These are phyloP conservation scores for Stramonita haemastoma DNA, from an alignment of 2,888 invertebrate genomes.

Conservation along the genomic window DNA sequence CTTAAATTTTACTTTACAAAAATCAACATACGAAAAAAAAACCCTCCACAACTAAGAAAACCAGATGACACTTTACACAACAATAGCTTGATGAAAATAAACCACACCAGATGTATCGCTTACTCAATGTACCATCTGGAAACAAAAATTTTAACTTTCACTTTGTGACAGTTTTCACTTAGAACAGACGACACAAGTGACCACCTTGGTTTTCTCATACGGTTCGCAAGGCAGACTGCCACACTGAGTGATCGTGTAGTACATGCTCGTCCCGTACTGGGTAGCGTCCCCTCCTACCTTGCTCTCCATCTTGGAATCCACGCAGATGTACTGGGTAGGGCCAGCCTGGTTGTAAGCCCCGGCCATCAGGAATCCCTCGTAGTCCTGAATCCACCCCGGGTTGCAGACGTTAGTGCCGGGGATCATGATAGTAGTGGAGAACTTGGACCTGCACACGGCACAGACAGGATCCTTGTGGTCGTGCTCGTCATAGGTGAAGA, in stretches of 20 bases:
- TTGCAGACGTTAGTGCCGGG: constrained; percentile 33
- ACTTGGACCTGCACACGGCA: constrained; percentile 34
- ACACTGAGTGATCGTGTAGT: constrained; percentile 23
- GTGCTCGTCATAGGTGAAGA: constrained; percentile 28
- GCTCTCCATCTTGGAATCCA: constrained; percentile 25
- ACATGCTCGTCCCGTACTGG: neutral
- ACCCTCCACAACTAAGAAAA: too few relatives aligned
- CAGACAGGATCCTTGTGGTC: constrained; percentile 34
- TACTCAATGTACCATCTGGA: too few relatives aligned
- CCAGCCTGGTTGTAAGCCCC: constrained; percentile 5
- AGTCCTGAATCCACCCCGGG: constrained; percentile 25
- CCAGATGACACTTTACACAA: too few relatives aligned
- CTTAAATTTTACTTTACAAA: too few relatives aligned
- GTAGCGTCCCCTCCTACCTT: neutral
- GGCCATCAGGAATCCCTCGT: constrained; percentile 34
- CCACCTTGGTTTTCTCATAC: constrained; percentile 5
- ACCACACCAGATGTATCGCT: too few relatives aligned
- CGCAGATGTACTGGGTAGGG: constrained; percentile 32
- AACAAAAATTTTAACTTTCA: too few relatives aligned
- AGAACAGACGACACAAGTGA: constrained; percentile 29
- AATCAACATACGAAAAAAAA: too few relatives aligned
- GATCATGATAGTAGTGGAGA: constrained; percentile 28
- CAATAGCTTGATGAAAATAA: too few relatives aligned
- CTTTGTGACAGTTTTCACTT: constrained; percentile 29
- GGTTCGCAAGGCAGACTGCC: constrained; percentile 32